Percentiles rank a stretch among this genome's conserved stretches.
Conservation (phyloP, 2,888 invertebrate species). For the Sympetrum striolatum region DNA sequence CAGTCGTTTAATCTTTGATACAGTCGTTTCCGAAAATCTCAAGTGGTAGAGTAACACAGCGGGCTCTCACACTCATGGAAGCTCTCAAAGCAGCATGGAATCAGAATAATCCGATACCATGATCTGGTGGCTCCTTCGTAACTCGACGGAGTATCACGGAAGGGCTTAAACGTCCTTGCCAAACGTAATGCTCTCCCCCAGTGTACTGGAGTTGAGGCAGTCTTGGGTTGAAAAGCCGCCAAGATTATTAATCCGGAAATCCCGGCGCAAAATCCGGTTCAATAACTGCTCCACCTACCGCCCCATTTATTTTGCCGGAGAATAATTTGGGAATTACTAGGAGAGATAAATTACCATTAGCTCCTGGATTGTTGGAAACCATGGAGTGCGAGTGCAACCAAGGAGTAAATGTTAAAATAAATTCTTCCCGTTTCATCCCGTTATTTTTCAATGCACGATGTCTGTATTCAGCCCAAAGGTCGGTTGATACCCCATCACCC, state of each 20-base stretch:
- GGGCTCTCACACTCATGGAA: background rate
- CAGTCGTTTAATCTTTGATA: too few relatives aligned
- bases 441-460: too few relatives aligned
- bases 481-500: too few relatives aligned
- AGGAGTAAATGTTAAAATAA: too few relatives aligned
- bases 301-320: background rate
- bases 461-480: too few relatives aligned
- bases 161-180: background rate
- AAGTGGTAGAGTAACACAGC: too few relatives aligned
- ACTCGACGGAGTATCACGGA: background rate
- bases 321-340: too few relatives aligned
- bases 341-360: too few relatives aligned
- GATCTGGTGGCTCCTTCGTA: background rate
- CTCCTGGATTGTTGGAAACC: too few relatives aligned
- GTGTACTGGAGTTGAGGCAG: background rate
- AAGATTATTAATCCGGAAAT: background rate
- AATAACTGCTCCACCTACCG: background rate
- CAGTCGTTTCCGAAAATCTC: too few relatives aligned
- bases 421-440: too few relatives aligned
- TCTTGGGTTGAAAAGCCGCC: background rate
- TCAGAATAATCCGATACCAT: background rate
- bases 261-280: background rate
- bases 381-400: too few relatives aligned
- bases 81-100: background rate
- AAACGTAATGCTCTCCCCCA: background rate